Base-by-base conservation (phyloP, 1,140 invertebrate genomes). In the Drosophila tsacasi region DNA sequence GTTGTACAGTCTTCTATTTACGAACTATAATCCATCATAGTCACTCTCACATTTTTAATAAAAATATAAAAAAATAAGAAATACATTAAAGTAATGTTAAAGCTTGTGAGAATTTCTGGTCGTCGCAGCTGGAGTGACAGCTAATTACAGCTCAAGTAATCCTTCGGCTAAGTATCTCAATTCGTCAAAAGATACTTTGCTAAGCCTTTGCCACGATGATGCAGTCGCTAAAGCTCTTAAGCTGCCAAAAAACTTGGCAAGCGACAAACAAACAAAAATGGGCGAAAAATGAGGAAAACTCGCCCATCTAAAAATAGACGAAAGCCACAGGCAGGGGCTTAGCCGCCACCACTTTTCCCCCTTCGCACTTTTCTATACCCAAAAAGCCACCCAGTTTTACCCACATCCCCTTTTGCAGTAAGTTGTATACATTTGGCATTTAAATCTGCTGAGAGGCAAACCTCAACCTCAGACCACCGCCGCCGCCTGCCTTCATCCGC, bases 71-170 rank as follows among this genome's bases (percentile, higher is more conserved):
- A 47, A 13, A 6, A 46, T 12, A 21, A 25, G 3, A 19, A 10
- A 21, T 9, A 10, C 10, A 10, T 25, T 57, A 12, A 13, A n/a
- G 17, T 15, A 32, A 27, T 30, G 37, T 25, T n/a, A 64, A 64
- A 30, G 39, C 63, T 37, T 55, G 32, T n/a, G 49, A 39, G 63
- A 25, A 35, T 52, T 47, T n/a, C 8, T 19, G 15, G 44, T 32
- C 19, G 30, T 19, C 54, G 35, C 54, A 57, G 35, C 54, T 39
- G 50, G 60, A 63, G 58, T 61, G 66, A 54, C 62, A 79, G 76
- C 79, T 79, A 86, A 82, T 86, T 79, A 83, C 83, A 76, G 64
- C 64, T 65, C 40, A 66, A 69, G 39, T 87, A 79, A 87, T 83
- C 79, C 79, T 10, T 17, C 19, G 44, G 47, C 71, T 72, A 81